Evolutionary conservation across 1,140 invertebrate species (phyloP).

Genomic region (Augochlora pura): DNA sequence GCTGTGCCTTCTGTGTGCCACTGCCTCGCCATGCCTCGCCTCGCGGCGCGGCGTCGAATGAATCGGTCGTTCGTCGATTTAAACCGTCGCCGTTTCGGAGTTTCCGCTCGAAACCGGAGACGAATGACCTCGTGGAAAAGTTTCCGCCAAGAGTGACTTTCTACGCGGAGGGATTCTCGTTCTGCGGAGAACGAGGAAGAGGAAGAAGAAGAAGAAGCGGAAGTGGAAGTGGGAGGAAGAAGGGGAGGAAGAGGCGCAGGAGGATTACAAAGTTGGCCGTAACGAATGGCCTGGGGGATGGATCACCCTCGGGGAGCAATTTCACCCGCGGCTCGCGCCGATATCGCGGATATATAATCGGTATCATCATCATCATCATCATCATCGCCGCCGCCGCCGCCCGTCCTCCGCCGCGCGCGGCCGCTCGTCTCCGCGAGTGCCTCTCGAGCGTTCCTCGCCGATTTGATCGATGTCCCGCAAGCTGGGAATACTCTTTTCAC

Average conservation of each 20-base stretch:
- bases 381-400: not conserved
- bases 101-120: not conserved
- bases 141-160: not conserved
- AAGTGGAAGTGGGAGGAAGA: not conserved
- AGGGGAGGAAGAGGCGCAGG: too few relatives aligned
- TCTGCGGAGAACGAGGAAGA: too few relatives aligned
- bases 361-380: not conserved
- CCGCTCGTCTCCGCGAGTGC: not conserved
- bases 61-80: not conserved
- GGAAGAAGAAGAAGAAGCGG: not conserved
- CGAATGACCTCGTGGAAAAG: not conserved
- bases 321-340: not conserved
- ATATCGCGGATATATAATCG: not conserved
- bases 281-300: not conserved
- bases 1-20: too few relatives aligned
- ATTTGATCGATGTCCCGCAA: conserved; percentile 15
- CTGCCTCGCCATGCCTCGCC: too few relatives aligned
- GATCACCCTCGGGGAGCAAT: conserved; percentile 7
- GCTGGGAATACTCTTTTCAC: conserved; percentile 8
- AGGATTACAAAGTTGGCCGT: not conserved
- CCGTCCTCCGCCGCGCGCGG: too few relatives aligned
- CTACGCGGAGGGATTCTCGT: not conserved
- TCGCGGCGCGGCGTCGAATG: not conserved
- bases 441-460: conserved; percentile 1
- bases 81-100: not conserved